Percentiles rank a stretch among this genome's conserved stretches.
Conservation (phyloP, 1,140 invertebrate genomes). For the Fopius arisanus region DNA sequence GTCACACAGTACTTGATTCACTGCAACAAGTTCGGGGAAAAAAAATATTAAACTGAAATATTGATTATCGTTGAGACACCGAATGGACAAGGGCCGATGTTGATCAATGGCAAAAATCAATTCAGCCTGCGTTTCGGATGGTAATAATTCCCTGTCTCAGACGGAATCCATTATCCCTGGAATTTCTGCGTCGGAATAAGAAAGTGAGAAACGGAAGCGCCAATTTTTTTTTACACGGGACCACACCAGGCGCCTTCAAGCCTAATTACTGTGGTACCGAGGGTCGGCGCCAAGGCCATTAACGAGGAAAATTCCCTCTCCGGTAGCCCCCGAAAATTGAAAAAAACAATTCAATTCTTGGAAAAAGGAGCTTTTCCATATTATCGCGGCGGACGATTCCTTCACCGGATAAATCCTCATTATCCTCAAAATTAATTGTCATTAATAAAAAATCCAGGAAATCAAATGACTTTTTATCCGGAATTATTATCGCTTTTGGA, state of each 20-base stretch:
- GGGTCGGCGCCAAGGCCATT: neutral
- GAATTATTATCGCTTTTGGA: too few species aligned
- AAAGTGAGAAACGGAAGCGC: constrained; percentile 2
- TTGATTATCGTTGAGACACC: neutral
- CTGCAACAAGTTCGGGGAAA: neutral
- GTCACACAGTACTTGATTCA: neutral
- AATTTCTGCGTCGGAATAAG: neutral
- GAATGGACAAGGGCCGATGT: neutral
- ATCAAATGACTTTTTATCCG: too few species aligned
- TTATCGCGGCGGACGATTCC: too few species aligned
- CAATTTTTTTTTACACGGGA: neutral
- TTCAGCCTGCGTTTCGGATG: neutral
- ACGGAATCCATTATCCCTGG: neutral
- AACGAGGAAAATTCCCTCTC: neutral
- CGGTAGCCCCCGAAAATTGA: too few species aligned
- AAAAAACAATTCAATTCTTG: too few species aligned
- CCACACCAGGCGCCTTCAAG: neutral
- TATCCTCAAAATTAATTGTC: too few species aligned
- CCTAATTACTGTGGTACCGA: neutral
- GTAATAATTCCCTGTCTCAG: neutral
- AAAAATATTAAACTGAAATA: neutral
- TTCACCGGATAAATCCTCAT: too few species aligned
- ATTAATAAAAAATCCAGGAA: too few species aligned
- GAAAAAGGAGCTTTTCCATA: too few species aligned
- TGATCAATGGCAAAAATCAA: neutral